Percentiles rank a stretch among this genome's conserved stretches.
These are phyloP conservation scores for Pollenia labialis DNA, from an alignment of 2,888 invertebrate species.

Conservation along the genomic window DNA sequence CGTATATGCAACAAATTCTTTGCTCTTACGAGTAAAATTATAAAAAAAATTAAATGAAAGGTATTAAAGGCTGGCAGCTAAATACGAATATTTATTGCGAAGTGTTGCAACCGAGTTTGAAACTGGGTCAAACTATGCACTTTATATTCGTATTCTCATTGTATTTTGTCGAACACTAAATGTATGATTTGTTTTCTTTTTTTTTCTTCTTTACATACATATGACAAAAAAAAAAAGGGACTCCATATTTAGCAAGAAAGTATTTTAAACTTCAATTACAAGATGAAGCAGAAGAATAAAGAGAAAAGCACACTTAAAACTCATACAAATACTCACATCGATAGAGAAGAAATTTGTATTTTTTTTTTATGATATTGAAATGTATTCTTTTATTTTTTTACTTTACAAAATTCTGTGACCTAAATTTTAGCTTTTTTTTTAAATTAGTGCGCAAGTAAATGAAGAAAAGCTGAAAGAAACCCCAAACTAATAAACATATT, in stretches of 20 bases:
- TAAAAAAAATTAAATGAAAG: conserved; percentile 32
- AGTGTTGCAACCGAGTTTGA: conserved; percentile 35
- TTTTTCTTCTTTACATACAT: not conserved
- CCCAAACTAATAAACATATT: conserved; percentile 19
- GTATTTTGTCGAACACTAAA: conserved; percentile 45
- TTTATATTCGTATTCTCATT: conserved; percentile 32
- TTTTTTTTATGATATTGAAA: conserved; percentile 53
- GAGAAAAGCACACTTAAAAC: not conserved
- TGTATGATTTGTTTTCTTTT: conserved; percentile 18
- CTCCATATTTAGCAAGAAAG: conserved; percentile 27
- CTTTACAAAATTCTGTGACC: conserved; percentile 14
- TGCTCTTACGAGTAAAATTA: conserved; percentile 27
- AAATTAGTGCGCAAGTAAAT: conserved; percentile 12
- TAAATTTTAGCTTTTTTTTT: conserved; percentile 30
- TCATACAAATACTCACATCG: conserved; percentile 5
- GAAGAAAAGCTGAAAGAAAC: not conserved
- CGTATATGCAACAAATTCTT: conserved; percentile 13
- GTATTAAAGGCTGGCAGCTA: conserved; percentile 52
- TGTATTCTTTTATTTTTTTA: not conserved
- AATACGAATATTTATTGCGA: conserved; percentile 42
- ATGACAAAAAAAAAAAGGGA: conserved; percentile 35
- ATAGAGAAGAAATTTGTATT: not conserved
- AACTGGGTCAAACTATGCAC: conserved; percentile 70
- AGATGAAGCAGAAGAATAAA: not conserved
- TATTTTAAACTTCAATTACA: conserved; percentile 55